Percentiles rank a stretch among this genome's conserved stretches.
These are phyloP conservation scores for Cerceris ruficornis DNA, from an alignment of 2,888 invertebrate species.

Conservation along the genomic window DNA sequence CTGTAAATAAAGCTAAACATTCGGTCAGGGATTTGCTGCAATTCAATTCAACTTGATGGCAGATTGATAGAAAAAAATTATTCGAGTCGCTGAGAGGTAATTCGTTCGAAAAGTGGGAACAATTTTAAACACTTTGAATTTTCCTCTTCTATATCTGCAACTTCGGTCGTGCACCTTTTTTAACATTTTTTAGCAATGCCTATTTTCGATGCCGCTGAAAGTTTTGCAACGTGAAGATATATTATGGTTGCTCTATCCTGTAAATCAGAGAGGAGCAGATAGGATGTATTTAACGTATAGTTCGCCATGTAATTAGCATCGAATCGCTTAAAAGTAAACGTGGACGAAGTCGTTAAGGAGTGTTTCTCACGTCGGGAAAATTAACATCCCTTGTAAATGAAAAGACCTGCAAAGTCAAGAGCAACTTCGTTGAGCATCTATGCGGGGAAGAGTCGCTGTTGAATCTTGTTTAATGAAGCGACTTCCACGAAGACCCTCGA, in stretches of 20 bases:
- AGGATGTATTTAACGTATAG: neutral
- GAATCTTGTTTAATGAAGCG: slow-evolving; percentile 47
- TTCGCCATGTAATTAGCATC: neutral
- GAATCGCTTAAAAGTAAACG: slow-evolving; percentile 42
- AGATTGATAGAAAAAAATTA: no score
- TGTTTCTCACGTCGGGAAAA: slow-evolving; percentile 21
- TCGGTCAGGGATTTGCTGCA: no score
- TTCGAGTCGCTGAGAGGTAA: no score
- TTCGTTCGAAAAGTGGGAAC: no score
- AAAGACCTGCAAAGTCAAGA: slow-evolving; percentile 36
- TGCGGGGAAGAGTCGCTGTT: slow-evolving; percentile 6
- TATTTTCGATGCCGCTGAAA: no score
- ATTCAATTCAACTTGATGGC: no score
- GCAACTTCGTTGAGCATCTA: slow-evolving; percentile 51
- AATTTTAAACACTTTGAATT: no score
- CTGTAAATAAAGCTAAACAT: no score
- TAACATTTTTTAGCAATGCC: no score
- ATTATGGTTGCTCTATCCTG: neutral
- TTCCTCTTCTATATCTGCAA: no score
- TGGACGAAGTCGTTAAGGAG: slow-evolving; percentile 29
- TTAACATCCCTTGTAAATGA: slow-evolving; percentile 44
- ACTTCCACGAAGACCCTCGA: slow-evolving; percentile 22
- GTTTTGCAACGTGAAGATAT: neutral
- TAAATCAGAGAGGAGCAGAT: neutral
- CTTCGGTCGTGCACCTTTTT: no score